Evolutionary conservation across 1,140 invertebrate genomes (phyloP).

Genomic region (Drusus annulatus): DNA sequence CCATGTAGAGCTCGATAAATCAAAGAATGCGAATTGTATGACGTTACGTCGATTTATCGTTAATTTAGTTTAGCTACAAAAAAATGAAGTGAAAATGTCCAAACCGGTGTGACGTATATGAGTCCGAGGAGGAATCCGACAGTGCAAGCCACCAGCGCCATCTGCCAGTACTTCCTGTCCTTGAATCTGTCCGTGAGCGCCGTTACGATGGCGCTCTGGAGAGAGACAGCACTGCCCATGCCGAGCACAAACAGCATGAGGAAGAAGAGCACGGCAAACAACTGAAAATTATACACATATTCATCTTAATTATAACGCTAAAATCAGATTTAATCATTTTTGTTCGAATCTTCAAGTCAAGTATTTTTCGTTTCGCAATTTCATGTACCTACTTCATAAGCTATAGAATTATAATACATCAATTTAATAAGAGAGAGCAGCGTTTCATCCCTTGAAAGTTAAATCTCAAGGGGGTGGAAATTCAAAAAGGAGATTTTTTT

Average conservation of each 20-base stretch:
- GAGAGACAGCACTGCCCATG: slow-evolving; percentile 81
- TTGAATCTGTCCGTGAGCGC: slow-evolving; percentile 82
- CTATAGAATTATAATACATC: too few relatives aligned
- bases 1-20: too few relatives aligned
- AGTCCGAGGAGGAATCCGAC: slow-evolving; percentile 80
- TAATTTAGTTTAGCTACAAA: too few relatives aligned
- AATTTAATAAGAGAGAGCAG: too few relatives aligned
- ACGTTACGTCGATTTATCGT: too few relatives aligned
- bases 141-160: slow-evolving; percentile 74
- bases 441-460: too few relatives aligned
- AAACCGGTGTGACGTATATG: slow-evolving; percentile 84
- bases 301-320: background rate
- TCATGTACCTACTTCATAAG: too few relatives aligned
- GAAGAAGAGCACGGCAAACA: slow-evolving; percentile 92
- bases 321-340: background rate
- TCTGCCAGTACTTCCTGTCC: slow-evolving; percentile 74
- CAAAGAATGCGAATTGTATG: too few relatives aligned
- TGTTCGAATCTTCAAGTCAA: too few relatives aligned
- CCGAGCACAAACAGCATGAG: slow-evolving; percentile 90
- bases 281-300: slow-evolving; percentile 59
- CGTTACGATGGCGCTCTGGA: slow-evolving; percentile 78
- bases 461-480: too few relatives aligned
- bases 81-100: slow-evolving; percentile 52
- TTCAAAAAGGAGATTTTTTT: too few relatives aligned
- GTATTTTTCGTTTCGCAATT: too few relatives aligned